Base-by-base conservation (phyloP, 2,113 vertebrate genomes). In the Girardinichthys multiradiatus region DNA sequence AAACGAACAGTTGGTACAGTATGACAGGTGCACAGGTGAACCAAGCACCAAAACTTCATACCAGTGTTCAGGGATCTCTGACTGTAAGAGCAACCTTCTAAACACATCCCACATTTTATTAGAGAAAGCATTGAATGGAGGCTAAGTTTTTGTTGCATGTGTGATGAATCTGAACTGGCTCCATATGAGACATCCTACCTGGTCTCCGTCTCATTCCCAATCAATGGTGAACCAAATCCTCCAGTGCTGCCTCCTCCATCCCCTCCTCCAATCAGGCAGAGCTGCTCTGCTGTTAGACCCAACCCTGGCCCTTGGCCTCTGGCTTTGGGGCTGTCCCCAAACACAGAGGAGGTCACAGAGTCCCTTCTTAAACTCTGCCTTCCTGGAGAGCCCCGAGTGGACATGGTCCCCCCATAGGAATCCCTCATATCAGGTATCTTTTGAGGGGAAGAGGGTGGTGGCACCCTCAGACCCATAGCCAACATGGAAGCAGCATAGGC, bases 351-450 rank as follows among this genome's bases (percentile, higher is more conserved):
- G 26, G 95, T 95, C 65, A 95, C 95, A 0, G 97, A 97, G 77
- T 99, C 98, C 80, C 98, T 95, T 5, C 97, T 93, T 87, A 98
- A 94, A 29, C 94, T 95, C 86, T 97, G 97, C 0, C 98, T 95
- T 60, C 97, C 97, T 0, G 98, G 98, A 0, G 97, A 99, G n/a
- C 96, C 96, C 1, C 98, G 94, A 42, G 94, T 95, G 0, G 97
- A 95, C 0, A 98, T 93, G 19, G 91, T 90, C 14, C 95, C 95
- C 0, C 90, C 96, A 71, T 98, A 99, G 0, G 97, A 95, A 71
- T 82, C 96, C 91, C 29, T 95, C 82, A 95, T 94, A 6, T 96
- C 96, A 0, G 94, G 91, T 54, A 96, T 94, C 92, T 99, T 99
- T 92, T 99, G 97, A 0, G 98, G 97, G 0, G 96, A 98, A 1